Evolutionary conservation across 1,140 invertebrate species (phyloP).

Genomic region (Drosophila carrolli): DNA sequence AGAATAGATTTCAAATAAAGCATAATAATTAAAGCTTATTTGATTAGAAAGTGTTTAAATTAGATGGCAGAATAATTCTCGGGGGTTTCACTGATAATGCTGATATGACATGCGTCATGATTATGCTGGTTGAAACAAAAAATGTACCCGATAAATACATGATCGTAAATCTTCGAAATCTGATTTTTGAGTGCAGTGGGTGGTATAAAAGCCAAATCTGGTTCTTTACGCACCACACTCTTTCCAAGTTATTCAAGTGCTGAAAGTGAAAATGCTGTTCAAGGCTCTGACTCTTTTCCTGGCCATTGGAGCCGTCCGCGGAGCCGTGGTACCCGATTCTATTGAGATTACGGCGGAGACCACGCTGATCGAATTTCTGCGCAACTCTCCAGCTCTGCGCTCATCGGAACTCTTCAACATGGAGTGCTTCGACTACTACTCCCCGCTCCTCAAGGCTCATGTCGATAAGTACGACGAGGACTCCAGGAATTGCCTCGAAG

Average conservation of each 20-base stretch:
- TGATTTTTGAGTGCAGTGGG: not conserved
- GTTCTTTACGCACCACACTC: not conserved
- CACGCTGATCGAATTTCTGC: slow-evolving; percentile 8
- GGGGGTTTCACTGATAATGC: slow-evolving; percentile 3
- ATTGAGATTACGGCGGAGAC: slow-evolving; percentile 1
- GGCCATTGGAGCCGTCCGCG: slow-evolving; percentile 5
- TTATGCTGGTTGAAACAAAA: not conserved
- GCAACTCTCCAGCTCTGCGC: slow-evolving; percentile 6
- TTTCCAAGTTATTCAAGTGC: not conserved
- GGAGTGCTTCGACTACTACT: slow-evolving; percentile 23
- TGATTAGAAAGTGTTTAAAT: not conserved
- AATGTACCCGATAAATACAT: slow-evolving; percentile 1
- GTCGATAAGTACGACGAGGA: slow-evolving; percentile 19
- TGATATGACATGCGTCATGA: not conserved
- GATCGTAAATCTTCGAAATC: slow-evolving; percentile 17
- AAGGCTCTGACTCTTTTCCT: slow-evolving; percentile 16
- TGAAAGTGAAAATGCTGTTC: slow-evolving; percentile 17
- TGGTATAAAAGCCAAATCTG: slow-evolving; percentile 22
- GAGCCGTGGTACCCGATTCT: not conserved
- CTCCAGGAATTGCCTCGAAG: not conserved
- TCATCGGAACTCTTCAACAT: slow-evolving; percentile 9
- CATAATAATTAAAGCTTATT: no score
- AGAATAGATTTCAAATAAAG: no score
- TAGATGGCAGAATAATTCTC: not conserved
- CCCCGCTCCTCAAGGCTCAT: slow-evolving; percentile 17